A percentile compares a stretch with the other conserved stretches of the same genome.
phyloP scores from a whole-genome alignment of 2,113 vertebrate species.

The Stictonetta naevosa region DNA sequence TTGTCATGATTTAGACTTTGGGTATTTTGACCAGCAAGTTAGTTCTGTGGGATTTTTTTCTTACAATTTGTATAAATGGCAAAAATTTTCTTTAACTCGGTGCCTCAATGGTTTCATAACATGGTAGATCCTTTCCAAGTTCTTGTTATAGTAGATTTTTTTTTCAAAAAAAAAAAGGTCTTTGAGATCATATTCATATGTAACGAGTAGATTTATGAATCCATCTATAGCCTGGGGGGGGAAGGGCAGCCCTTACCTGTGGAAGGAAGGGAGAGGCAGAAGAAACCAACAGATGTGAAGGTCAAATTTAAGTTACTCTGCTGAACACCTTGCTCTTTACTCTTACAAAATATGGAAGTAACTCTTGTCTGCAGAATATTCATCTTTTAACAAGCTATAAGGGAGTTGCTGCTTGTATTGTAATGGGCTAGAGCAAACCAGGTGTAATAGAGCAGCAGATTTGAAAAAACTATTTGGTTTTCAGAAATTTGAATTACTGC shows the following conservation, averaged over 20 bases:
- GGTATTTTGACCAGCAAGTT: not conserved
- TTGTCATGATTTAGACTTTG: not conserved
- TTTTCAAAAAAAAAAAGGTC: not conserved
- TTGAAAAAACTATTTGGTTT: not conserved
- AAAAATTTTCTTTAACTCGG: not conserved
- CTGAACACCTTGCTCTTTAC: not conserved
- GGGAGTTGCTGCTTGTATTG: not conserved
- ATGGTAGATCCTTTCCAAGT: not conserved
- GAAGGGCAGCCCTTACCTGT: not conserved
- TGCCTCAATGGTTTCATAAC: not conserved
- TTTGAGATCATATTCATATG: not conserved
- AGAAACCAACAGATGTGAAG: not conserved
- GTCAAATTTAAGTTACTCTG: not conserved
- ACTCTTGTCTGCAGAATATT: not conserved
- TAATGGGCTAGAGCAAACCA: not conserved
- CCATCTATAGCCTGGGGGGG: accelerated
- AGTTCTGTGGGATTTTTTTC: not conserved
- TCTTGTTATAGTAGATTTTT: not conserved
- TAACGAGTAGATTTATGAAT: not conserved
- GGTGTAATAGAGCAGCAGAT: not conserved
- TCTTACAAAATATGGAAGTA: not conserved
- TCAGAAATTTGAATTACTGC: not conserved
- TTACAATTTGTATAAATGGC: not conserved
- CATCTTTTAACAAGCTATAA: not conserved
- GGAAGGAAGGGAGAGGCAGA: not conserved